These are phyloP conservation scores for Hippocampus mohnikei DNA, from an alignment of 2,113 vertebrate genomes.

Conservation along the genomic window DNA sequence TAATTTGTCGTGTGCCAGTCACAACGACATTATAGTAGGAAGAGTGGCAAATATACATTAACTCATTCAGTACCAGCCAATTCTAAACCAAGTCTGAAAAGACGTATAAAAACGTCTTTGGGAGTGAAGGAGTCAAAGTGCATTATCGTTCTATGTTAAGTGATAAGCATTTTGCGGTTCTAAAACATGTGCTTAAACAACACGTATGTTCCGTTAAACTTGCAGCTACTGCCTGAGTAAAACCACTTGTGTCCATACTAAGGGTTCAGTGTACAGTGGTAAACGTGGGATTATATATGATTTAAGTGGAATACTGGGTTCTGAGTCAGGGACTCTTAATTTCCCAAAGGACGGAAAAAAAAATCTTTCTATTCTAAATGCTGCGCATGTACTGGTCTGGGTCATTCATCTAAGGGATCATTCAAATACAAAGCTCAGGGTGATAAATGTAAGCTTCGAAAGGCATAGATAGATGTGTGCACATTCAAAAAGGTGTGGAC, in stretches of 20 bases:
- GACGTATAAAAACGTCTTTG: too few species aligned
- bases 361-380: slow-evolving; percentile 57
- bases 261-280: slow-evolving; percentile 36
- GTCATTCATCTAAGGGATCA: slow-evolving; percentile 63
- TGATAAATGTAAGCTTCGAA: slow-evolving; percentile 58
- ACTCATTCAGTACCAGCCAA: not conserved
- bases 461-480: slow-evolving; percentile 55
- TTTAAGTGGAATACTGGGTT: slow-evolving; percentile 51
- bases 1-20: slow-evolving; percentile 18
- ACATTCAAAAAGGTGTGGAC: slow-evolving; percentile 16
- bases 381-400: slow-evolving; percentile 49
- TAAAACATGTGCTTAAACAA: slow-evolving; percentile 3
- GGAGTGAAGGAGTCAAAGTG: slow-evolving; percentile 1
- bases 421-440: slow-evolving; percentile 65
- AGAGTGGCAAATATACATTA: not conserved
- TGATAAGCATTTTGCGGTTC: not conserved
- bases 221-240: slow-evolving; percentile 32
- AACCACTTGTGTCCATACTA: slow-evolving; percentile 42
- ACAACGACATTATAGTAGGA: not conserved
- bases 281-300: slow-evolving; percentile 56
- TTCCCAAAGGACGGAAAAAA: slow-evolving; percentile 60
- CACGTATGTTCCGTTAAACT: slow-evolving; percentile 8
- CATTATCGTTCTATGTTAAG: not conserved
- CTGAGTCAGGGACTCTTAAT: slow-evolving; percentile 63
- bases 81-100: too few species aligned